Base-by-base conservation (phyloP, 2,797 vertebrate species). In the Sebastes minor region DNA sequence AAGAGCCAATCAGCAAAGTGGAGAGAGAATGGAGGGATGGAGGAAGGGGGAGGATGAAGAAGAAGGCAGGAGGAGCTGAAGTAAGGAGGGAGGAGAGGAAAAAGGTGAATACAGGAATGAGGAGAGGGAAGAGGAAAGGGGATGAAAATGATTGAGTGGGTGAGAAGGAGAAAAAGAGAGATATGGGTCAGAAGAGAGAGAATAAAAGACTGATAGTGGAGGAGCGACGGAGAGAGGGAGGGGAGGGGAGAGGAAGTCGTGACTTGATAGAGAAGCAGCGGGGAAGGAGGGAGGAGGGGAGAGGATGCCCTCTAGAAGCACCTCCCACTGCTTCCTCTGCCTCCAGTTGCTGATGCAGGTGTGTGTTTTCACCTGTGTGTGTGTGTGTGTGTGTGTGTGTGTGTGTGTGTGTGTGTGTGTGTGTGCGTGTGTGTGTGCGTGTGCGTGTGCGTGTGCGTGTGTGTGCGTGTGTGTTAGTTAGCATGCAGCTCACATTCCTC, bases 401-500 rank as follows among this genome's bases (percentile, higher is more conserved):
- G 56, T 74, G 42, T 73, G 55, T 72, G 56, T n/a, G 22, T 35
- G 69, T 64, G 56, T 38, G 53, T 70, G 49, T 73, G 76, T 72
- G 60, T 66, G 60, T 69, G 57, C 3, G 22, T 49, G 65, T 57
- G 72, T 67, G 49, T 74, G 60, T 74, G 65, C 30, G 80, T 89
- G 81, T 83, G 91, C 90, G 82, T 88, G 81, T 83, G 91, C 89
- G 82, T 88, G 81, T 83, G 90, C 90, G 80, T 88, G 81, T 83
- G 60, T 74, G 65, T 38, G 56, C 71, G 42, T 73, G 72, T 68
- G 49, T 74, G 70, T 71, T 64, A 27, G 67, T 95, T 93, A 93
- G 78, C 87, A 93, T 86, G 89, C 92, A 75, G 91, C 88, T 91
- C 93, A 92, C 92, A 94, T 91, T 86, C 64, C 71, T 20, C 89